Percentiles rank a stretch among this genome's conserved stretches.
phyloP scores from a whole-genome alignment of 2,797 vertebrate species.

The Cossypha polioptera region DNA sequence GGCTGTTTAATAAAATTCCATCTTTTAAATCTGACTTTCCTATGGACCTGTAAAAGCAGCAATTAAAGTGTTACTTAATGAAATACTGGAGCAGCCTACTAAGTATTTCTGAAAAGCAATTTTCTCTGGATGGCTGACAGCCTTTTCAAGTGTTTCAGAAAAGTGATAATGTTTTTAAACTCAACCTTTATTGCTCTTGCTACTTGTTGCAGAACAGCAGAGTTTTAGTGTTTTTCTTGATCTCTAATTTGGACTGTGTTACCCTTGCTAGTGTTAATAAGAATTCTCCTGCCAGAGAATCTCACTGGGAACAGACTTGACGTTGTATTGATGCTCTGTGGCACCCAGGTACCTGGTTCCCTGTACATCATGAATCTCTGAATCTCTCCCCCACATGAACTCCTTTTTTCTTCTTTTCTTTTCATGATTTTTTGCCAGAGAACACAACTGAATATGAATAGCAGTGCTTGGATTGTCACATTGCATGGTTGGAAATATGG shows the following conservation, averaged over 20 bases:
- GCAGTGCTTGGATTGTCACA: background rate
- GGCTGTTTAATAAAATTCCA: background rate
- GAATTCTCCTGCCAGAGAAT: background rate
- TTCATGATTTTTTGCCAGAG: background rate
- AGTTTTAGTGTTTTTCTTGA: background rate
- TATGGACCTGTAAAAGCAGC: background rate
- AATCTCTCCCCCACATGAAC: accelerated
- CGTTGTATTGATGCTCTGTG: background rate
- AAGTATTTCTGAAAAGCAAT: background rate
- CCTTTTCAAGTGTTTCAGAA: background rate
- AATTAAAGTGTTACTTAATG: background rate
- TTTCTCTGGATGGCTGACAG: background rate
- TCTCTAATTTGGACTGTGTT: background rate
- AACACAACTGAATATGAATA: background rate
- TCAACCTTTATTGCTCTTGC: background rate
- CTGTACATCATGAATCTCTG: background rate
- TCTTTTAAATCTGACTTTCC: background rate
- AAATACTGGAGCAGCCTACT: background rate
- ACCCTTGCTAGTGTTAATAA: background rate
- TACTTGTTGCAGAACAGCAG: background rate
- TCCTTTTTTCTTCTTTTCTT: background rate
- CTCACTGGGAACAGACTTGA: background rate
- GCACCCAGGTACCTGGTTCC: background rate
- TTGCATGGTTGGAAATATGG: background rate
- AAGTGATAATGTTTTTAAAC: background rate